A percentile compares a stretch with the other conserved stretches of the same genome.
phyloP scores from a whole-genome alignment of 2,888 invertebrate species.

The Nephrocerus scutellatus region DNA sequence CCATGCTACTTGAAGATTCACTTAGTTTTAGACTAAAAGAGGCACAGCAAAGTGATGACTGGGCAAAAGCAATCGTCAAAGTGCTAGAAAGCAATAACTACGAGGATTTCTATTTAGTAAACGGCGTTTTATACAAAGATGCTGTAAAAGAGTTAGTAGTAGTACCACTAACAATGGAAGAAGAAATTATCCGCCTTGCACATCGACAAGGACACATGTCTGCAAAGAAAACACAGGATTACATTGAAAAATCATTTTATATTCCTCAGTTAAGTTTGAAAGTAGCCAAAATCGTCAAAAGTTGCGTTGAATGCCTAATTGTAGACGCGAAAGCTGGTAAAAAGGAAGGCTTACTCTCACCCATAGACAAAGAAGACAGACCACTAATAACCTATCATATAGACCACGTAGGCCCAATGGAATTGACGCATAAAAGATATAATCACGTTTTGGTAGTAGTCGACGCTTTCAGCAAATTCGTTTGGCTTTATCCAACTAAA shows the following conservation, averaged over 20 bases:
- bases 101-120: background rate
- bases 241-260: slow-evolving; percentile 27
- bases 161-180: slow-evolving; percentile 31
- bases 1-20: background rate
- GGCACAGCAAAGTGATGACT: background rate
- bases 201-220: slow-evolving; percentile 39
- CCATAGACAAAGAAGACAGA: slow-evolving; percentile 29
- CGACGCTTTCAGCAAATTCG: slow-evolving; percentile 34
- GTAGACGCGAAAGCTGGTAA: slow-evolving; percentile 29
- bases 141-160: slow-evolving; percentile 21
- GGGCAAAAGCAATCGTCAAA: background rate
- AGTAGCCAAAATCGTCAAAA: background rate
- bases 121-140: slow-evolving; percentile 8
- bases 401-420: slow-evolving; percentile 36
- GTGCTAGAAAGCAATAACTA: background rate
- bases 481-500: slow-evolving; percentile 34
- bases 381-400: slow-evolving; percentile 32
- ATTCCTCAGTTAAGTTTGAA: slow-evolving; percentile 16
- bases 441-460: slow-evolving; percentile 33
- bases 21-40: background rate
- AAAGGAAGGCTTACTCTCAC: slow-evolving; percentile 32
- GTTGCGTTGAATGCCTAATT: slow-evolving; percentile 13
- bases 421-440: slow-evolving; percentile 29
- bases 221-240: slow-evolving; percentile 25
- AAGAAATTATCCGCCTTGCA: slow-evolving; percentile 31